A percentile compares a stretch with the other conserved stretches of the same genome.
Evolutionary conservation across 1,140 invertebrate species (phyloP).

Genomic region (Conus ventricosus): DNA sequence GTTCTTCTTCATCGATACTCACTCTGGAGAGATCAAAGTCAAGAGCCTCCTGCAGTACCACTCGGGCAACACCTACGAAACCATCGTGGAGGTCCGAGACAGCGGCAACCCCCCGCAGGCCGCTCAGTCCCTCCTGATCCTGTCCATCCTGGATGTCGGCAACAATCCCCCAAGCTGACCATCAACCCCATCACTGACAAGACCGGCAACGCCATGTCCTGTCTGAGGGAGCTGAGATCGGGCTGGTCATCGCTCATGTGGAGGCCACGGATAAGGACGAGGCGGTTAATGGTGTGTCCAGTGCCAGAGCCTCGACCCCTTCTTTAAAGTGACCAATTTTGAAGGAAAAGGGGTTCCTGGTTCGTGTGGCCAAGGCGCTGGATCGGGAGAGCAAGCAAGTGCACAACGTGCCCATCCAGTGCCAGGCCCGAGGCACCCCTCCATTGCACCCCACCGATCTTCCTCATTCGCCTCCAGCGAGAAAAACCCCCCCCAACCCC

Average conservation of each 20-base stretch:
- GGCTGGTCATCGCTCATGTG: slow-evolving; percentile 63
- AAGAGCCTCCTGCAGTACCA: slow-evolving; percentile 43
- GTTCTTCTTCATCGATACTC: slow-evolving; percentile 48
- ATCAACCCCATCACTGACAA: slow-evolving; percentile 57
- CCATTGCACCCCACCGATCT: slow-evolving; percentile 87
- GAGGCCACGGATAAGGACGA: slow-evolving; percentile 60
- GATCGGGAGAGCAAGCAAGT: slow-evolving; percentile 89
- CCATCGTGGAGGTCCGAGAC: slow-evolving; percentile 72
- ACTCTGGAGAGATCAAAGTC: slow-evolving; percentile 52
- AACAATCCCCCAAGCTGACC: slow-evolving; percentile 93
- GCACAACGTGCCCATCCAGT: slow-evolving; percentile 94
- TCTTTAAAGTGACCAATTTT: slow-evolving; percentile 53
- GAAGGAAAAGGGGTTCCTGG: slow-evolving; percentile 50
- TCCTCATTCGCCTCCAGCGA: slow-evolving; percentile 94
- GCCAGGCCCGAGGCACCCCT: slow-evolving; percentile 93
- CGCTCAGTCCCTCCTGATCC: slow-evolving; percentile 81
- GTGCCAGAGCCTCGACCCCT: slow-evolving; percentile 47
- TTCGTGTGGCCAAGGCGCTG: slow-evolving; percentile 89
- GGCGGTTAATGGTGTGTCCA: slow-evolving; percentile 58
- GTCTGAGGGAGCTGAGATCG: slow-evolving; percentile 54
- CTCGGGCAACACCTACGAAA: slow-evolving; percentile 50
- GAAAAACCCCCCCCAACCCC: slow-evolving; percentile 96
- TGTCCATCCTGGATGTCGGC: slow-evolving; percentile 88
- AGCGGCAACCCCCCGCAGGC: slow-evolving; percentile 71
- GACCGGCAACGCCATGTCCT: slow-evolving; percentile 54